A percentile compares a stretch with the other conserved stretches of the same genome.
phyloP scores from a whole-genome alignment of 2,113 vertebrate species.

The Anguilla japonica region DNA sequence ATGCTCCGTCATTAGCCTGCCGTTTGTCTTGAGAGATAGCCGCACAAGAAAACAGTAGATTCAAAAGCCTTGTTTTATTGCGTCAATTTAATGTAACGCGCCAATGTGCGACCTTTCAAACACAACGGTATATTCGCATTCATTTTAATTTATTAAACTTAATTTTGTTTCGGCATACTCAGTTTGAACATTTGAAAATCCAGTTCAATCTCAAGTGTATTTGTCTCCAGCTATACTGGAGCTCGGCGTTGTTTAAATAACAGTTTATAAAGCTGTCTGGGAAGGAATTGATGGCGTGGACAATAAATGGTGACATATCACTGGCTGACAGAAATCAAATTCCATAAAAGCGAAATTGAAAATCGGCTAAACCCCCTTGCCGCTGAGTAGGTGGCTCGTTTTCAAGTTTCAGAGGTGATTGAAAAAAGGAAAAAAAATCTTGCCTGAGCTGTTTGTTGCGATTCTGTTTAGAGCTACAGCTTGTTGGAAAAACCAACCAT shows the following conservation, averaged over 20 bases:
- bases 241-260: constrained; percentile 72
- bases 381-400: constrained; percentile 67
- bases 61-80: too few species aligned
- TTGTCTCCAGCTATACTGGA: constrained; percentile 69
- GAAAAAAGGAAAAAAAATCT: constrained; percentile 25
- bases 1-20: not conserved
- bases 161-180: constrained; percentile 19
- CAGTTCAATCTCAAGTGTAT: constrained; percentile 66
- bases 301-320: constrained; percentile 72
- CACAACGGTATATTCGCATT: not conserved
- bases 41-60: too few species aligned
- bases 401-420: constrained; percentile 61
- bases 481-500: not conserved
- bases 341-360: constrained; percentile 79
- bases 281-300: constrained; percentile 66
- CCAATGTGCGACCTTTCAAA: too few species aligned
- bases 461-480: constrained; percentile 43
- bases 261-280: constrained; percentile 77
- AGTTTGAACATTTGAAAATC: constrained; percentile 43
- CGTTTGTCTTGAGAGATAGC: not conserved
- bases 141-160: not conserved
- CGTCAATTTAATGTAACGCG: too few species aligned
- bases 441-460: constrained; percentile 50
- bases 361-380: constrained; percentile 59
- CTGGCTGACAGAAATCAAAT: constrained; percentile 76